These are phyloP conservation scores for Misgurnus anguillicaudatus DNA, from an alignment of 2,113 vertebrate species.

Conservation along the genomic window DNA sequence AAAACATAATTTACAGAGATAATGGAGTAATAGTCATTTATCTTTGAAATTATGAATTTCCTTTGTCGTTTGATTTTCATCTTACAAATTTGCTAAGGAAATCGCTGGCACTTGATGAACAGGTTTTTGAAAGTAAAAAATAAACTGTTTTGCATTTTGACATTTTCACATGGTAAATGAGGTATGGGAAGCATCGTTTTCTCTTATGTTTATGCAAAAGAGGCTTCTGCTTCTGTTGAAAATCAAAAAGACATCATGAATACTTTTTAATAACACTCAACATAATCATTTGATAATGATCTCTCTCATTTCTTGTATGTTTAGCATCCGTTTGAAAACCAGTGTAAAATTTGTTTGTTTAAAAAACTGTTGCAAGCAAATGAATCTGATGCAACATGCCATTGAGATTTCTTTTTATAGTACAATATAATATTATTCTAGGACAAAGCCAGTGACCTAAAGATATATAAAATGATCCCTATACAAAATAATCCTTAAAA, in stretches of 20 bases:
- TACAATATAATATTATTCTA: too few species aligned
- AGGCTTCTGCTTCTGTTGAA: not conserved
- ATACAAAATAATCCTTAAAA: too few species aligned
- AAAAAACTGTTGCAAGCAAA: conserved; percentile 8
- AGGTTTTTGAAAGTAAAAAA: conserved; percentile 45
- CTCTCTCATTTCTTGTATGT: not conserved
- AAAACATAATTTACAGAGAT: not conserved
- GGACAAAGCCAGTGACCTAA: too few species aligned
- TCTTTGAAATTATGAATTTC: not conserved
- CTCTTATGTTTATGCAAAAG: conserved; percentile 50
- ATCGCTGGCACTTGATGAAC: conserved; percentile 46
- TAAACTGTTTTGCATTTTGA: conserved; percentile 48
- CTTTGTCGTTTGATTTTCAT: not conserved
- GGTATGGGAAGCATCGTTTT: not conserved
- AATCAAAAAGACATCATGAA: not conserved
- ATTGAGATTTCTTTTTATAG: not conserved
- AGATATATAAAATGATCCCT: too few species aligned
- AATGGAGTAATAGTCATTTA: not conserved
- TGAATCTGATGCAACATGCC: not conserved
- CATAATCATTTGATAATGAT: conserved; percentile 13
- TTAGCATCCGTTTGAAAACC: not conserved
- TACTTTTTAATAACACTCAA: not conserved
- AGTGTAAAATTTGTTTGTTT: not conserved
- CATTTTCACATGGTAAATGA: conserved; percentile 25
- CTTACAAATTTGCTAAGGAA: conserved; percentile 48